Percentiles rank a stretch among this genome's conserved stretches.
Evolutionary conservation across 2,888 invertebrate species (phyloP).

Genomic region (Endotricha flammealis): DNA sequence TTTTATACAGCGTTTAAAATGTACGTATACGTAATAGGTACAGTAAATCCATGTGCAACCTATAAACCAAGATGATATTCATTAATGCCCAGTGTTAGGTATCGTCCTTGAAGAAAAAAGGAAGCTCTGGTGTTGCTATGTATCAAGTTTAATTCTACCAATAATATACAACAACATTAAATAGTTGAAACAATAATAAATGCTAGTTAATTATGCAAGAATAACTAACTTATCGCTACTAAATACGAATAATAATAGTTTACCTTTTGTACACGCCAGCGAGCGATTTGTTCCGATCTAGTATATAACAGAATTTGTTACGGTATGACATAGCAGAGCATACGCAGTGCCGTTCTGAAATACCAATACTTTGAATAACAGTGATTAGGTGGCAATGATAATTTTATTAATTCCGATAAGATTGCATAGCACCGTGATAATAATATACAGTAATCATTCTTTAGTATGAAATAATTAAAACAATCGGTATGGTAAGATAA

Average conservation of each 20-base stretch:
- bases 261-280: too few relatives aligned
- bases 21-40: slow-evolving; percentile 1
- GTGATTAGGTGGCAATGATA: slow-evolving; percentile 56
- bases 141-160: too few relatives aligned
- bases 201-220: too few relatives aligned
- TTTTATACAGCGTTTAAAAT: too few relatives aligned
- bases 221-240: too few relatives aligned
- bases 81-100: too few relatives aligned
- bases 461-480: slow-evolving; percentile 73
- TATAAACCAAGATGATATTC: too few relatives aligned
- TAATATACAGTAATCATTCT: slow-evolving; percentile 60
- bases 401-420: slow-evolving; percentile 63
- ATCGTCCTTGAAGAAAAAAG: too few relatives aligned
- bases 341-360: slow-evolving; percentile 4
- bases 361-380: slow-evolving; percentile 25
- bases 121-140: too few relatives aligned
- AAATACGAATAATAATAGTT: too few relatives aligned
- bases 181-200: too few relatives aligned
- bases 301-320: slow-evolving; percentile 5
- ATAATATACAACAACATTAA: too few relatives aligned
- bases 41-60: background rate
- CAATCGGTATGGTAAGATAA: slow-evolving; percentile 70
- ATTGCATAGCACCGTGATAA: slow-evolving; percentile 67
- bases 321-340: slow-evolving; percentile 7
- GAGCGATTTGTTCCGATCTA: slow-evolving; percentile 5